These are phyloP conservation scores for Aspidiotus destructor DNA, from an alignment of 2,888 invertebrate genomes.

Conservation along the genomic window DNA sequence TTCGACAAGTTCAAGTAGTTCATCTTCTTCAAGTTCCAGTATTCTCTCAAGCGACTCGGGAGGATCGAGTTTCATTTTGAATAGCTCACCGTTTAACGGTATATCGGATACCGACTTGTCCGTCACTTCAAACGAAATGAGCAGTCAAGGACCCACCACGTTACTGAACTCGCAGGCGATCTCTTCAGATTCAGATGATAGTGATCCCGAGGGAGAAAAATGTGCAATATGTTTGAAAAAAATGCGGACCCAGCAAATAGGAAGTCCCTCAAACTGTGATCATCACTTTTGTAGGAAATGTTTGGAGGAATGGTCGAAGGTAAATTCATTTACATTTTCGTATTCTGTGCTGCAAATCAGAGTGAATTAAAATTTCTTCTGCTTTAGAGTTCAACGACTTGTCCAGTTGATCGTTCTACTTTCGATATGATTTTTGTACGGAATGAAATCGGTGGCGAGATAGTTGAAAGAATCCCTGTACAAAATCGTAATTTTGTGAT, in stretches of 20 bases:
- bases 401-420: conserved; percentile 78
- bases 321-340: conserved; percentile 37
- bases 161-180: background rate
- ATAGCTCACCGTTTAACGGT: background rate
- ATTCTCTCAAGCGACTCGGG: background rate
- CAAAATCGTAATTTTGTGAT: conserved; percentile 20
- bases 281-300: conserved; percentile 85
- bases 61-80: background rate
- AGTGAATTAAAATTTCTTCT: conserved; percentile 8
- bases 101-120: background rate
- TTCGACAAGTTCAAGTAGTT: background rate
- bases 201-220: conserved; percentile 65
- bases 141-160: background rate
- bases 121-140: background rate
- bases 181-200: conserved; percentile 39
- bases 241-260: conserved; percentile 68
- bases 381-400: conserved; percentile 72
- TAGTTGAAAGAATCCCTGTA: conserved; percentile 39
- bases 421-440: conserved; percentile 70
- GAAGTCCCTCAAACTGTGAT: conserved; percentile 75
- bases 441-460: conserved; percentile 52
- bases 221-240: conserved; percentile 82
- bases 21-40: background rate
- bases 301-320: conserved; percentile 84
- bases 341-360: background rate